A percentile compares a stretch with the other conserved stretches of the same genome.
These are phyloP conservation scores for Choreutis nemorana DNA, from an alignment of 2,888 invertebrate species.

Conservation along the genomic window DNA sequence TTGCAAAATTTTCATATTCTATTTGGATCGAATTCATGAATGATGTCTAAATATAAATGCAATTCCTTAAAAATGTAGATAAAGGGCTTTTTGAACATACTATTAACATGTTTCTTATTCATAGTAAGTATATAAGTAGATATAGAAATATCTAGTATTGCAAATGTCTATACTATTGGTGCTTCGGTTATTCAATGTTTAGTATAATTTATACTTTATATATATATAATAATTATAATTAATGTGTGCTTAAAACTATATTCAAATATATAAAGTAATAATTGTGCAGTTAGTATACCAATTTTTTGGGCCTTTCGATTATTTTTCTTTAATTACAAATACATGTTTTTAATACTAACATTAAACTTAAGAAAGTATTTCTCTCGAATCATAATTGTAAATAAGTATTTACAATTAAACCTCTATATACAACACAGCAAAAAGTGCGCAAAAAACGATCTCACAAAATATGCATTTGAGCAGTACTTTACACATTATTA, in stretches of 20 bases:
- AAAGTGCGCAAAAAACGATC: slow-evolving; percentile 63
- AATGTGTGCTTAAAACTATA: slow-evolving; percentile 36
- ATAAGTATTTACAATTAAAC: slow-evolving; percentile 23
- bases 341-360: slow-evolving; percentile 7
- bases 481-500: slow-evolving; percentile 56
- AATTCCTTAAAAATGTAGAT: background rate
- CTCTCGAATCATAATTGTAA: slow-evolving; percentile 41
- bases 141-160: slow-evolving; percentile 33
- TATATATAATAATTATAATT: slow-evolving; percentile 10
- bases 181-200: slow-evolving; percentile 21
- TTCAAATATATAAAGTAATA: slow-evolving; percentile 39
- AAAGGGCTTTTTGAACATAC: background rate
- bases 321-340: slow-evolving; percentile 34
- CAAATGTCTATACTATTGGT: slow-evolving; percentile 43
- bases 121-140: too few species aligned
- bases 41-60: background rate
- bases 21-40: background rate
- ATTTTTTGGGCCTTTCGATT: slow-evolving; percentile 54
- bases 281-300: slow-evolving; percentile 59
- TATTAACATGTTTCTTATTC: too few species aligned
- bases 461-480: slow-evolving; percentile 67
- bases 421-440: slow-evolving; percentile 59
- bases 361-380: slow-evolving; percentile 27
- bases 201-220: slow-evolving; percentile 6
- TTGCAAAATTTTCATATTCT: too few species aligned